Evolutionary conservation across 2,113 vertebrate species (phyloP), one percentile per base, ranked within the genome.

Genomic region (Noturus placidus): DNA sequence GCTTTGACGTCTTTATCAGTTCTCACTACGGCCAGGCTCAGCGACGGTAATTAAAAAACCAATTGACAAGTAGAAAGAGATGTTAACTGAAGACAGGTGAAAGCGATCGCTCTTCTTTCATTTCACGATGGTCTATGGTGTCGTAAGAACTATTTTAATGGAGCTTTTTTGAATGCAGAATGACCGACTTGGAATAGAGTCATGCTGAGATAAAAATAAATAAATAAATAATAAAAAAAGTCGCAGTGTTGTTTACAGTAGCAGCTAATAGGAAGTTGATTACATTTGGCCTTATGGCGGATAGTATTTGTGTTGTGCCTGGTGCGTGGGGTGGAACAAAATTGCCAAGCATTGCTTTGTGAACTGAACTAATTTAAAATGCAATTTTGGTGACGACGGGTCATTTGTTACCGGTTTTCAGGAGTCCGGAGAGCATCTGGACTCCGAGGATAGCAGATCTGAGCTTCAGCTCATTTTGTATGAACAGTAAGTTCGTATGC

Each of bases 231-330:
- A 42, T 3, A 42, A 42, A 42, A 42, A 42, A 81, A 81, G 67
- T 50, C 10, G 35, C 63, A 0, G 61, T 70, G 33, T 57, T 70
- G 78, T 42, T 70, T 42, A 30, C 65, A 61, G 82, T 82, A 87
- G 38, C 33, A 70, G 67, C 86, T 87, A 87, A 87, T 82, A 74
- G 86, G 79, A 87, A 82, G 19, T 82, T 82, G 86, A 87, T 87
- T 82, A 22, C 38, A 61, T 82, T 82, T 72, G 65, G 67, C 78
- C 50, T 42, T 59, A 74, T 17, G 14, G 61, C 17, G 59, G 57
- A 63, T n/a, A 5, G 50, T 56, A 80, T 80, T 54, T 46, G 22
- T 69, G 22, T 61, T 35, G 27, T 82, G 79, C 38, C 67, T 22
- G 67, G 65, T 20, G 11, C 8, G n/a, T 56, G 27, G 52, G 27